Evolutionary conservation across 2,888 invertebrate species (phyloP), one percentile per base, ranked within the genome.

Genomic region (Torymus auratus): DNA sequence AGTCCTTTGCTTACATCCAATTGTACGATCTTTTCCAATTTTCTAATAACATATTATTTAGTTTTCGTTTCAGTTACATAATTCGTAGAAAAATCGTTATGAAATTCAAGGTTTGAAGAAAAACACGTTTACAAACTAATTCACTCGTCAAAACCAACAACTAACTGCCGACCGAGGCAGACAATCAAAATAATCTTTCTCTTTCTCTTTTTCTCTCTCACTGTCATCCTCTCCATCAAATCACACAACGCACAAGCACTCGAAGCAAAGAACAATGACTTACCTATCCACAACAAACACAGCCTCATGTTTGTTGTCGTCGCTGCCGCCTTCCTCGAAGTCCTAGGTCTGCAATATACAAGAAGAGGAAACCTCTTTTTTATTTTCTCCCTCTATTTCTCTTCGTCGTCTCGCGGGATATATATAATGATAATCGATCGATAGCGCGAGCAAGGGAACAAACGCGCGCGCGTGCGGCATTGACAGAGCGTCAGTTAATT

Each of bases 261-360:
- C 13, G 28, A 50, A 86, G 86, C 87, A 86, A 85, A 84, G 58
- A 60, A 69, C 76, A 72, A 61, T 69, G 55, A 83, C 88, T 88
- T 85, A 89, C 89, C 89, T 85, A 88, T 88, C 87, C 86, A 86
- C 85, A 89, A 85, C 85, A 88, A 87, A 87, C 87, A 87, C 86
- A 86, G 85, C 86, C 84, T 88, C 89, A 89, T 89, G 84, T 85
- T 87, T 85, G 85, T 85, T 85, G 86, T 82, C 84, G 86, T 82
- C 84, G 85, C 85, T 83, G 84, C 77, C 61, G 75, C 85, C 85
- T 84, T 85, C 84, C 85, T 86, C 85, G 83, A 84, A 72, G 84
- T 84, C 80, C 41, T 82, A 81, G 77, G 73, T 83, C 85, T 85
- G 84, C 71, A 84, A 84, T 71, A 84, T 81, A 69, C n/a, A 61